Conservation (phyloP, 2,888 invertebrate genomes). For the Acanthosepion pharaonis region DNA sequence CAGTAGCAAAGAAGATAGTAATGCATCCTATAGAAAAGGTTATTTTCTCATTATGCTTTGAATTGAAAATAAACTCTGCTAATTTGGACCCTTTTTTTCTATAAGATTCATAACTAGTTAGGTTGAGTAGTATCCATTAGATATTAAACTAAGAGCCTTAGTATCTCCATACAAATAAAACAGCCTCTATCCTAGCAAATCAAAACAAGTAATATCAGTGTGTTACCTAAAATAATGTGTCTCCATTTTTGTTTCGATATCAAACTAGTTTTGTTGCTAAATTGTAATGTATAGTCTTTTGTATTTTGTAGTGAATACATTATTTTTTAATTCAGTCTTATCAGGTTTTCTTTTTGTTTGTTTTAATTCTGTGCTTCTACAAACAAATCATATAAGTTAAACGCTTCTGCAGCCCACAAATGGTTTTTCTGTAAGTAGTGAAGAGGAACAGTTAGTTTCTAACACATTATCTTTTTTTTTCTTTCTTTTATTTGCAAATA, state of each 20-base stretch:
- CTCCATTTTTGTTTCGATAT: background rate
- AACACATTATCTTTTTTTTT: background rate
- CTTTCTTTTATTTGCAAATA: background rate
- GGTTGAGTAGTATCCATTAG: no score
- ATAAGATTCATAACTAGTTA: no score
- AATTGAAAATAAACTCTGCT: no score
- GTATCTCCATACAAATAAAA: no score
- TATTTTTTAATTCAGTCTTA: background rate
- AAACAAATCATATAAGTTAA: background rate
- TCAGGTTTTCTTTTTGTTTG: background rate
- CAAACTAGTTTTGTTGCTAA: background rate
- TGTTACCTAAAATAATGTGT: background rate
- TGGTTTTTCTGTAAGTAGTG: background rate
- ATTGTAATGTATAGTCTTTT: background rate
- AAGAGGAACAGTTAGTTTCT: background rate
- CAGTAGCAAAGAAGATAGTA: no score
- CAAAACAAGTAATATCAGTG: no score
- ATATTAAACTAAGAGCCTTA: no score
- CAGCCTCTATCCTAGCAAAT: no score
- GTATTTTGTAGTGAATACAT: background rate
- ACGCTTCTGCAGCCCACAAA: background rate
- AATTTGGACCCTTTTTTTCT: no score
- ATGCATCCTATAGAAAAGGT: no score
- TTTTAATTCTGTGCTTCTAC: background rate
- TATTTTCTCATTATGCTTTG: no score